A percentile compares a stretch with the other conserved stretches of the same genome.
Evolutionary conservation across 2,113 vertebrate species (phyloP).

Genomic region (Nycticebus coucang): DNA sequence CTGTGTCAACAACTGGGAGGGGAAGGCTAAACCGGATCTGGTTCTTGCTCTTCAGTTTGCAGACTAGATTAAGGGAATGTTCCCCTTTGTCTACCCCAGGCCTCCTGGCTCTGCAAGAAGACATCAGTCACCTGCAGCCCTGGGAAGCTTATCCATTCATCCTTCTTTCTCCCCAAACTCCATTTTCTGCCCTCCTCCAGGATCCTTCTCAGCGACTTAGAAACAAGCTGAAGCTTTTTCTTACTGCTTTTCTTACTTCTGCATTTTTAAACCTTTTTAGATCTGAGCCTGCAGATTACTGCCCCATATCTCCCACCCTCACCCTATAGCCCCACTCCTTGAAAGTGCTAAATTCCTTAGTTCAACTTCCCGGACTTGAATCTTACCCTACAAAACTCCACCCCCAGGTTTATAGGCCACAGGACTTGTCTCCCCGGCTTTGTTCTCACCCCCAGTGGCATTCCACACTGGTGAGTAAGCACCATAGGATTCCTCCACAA

Average conservation of each 20-base stretch:
- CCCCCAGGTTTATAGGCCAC: background rate
- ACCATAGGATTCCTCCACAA: rapidly evolving
- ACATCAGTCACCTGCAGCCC: background rate
- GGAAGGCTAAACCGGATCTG: background rate
- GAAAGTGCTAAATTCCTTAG: too few relatives aligned
- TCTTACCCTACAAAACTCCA: background rate
- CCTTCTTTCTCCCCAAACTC: background rate
- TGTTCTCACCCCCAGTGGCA: too few relatives aligned
- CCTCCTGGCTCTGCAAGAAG: background rate
- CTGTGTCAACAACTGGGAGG: background rate
- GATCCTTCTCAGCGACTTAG: background rate
- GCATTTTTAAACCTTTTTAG: background rate
- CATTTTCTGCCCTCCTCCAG: background rate
- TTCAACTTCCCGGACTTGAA: too few relatives aligned
- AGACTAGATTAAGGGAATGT: background rate
- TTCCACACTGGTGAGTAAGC: background rate
- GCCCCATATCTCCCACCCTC: too few relatives aligned
- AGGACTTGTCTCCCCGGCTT: background rate
- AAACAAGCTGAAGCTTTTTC: background rate
- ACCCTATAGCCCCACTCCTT: background rate
- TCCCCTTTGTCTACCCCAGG: too few relatives aligned
- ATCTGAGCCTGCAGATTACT: background rate
- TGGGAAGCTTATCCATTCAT: background rate
- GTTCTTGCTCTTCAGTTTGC: background rate
- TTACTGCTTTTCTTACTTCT: background rate